Evolutionary conservation across 2,797 vertebrate genomes (phyloP).

Genomic region (Myotis pilosus): DNA sequence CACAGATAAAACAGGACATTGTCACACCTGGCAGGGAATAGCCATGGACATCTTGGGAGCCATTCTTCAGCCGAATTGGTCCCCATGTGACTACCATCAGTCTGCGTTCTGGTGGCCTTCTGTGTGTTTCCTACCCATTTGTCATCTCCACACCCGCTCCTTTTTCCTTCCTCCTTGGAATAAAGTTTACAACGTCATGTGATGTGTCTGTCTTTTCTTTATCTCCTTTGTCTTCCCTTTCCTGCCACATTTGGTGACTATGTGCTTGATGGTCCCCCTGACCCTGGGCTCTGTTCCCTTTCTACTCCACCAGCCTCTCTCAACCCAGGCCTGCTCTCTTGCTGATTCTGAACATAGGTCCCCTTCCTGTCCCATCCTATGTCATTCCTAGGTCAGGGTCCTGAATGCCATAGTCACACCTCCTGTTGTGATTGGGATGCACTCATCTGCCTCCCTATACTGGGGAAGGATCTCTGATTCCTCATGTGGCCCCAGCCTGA

Average conservation of each 20-base stretch:
- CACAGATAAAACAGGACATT: not conserved
- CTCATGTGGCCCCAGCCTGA: not conserved
- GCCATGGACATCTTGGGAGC: not conserved
- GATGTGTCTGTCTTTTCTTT: not conserved
- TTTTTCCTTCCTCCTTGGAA: not conserved
- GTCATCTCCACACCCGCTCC: not conserved
- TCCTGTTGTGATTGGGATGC: not conserved
- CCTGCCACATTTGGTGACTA: not conserved
- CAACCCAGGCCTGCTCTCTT: not conserved
- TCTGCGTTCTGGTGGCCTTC: not conserved
- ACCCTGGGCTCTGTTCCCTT: not conserved
- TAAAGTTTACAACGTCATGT: not conserved
- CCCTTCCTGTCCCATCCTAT: fast-evolving
- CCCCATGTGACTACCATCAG: fast-evolving
- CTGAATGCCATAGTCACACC: not conserved
- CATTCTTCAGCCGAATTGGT: not conserved
- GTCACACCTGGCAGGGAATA: not conserved
- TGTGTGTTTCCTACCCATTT: not conserved
- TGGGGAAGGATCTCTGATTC: not conserved
- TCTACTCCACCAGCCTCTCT: not conserved
- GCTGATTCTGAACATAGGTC: not conserved
- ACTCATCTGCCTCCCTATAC: not conserved
- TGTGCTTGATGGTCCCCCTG: not conserved
- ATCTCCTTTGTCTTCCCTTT: not conserved
- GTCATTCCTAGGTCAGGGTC: not conserved